Evolutionary conservation across 35 echinoderm and acorn worm genomes (phyloP).

Genomic region (Nesometra sesokonis): DNA sequence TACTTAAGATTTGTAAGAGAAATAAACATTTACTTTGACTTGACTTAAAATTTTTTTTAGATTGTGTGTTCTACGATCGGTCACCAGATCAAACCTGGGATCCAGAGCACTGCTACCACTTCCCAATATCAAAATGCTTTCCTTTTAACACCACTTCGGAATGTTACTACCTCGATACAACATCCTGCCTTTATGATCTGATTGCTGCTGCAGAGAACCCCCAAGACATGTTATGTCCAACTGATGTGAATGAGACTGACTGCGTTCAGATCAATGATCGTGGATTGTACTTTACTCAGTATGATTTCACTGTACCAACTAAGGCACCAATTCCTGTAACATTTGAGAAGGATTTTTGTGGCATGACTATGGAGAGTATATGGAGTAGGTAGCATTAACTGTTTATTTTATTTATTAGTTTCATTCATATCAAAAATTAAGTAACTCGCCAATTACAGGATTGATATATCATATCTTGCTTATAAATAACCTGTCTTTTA

Average conservation of each 20-base stretch:
- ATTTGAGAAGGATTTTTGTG: constrained; percentile 42
- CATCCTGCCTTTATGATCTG: constrained; percentile 30
- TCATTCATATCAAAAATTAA: no score
- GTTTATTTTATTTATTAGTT: no score
- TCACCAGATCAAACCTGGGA: constrained; percentile 74
- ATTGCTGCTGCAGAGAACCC: background rate
- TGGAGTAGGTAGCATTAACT: constrained; percentile 29
- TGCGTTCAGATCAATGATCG: constrained; percentile 64
- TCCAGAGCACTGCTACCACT: constrained; percentile 26
- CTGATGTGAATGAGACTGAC: constrained; percentile 18
- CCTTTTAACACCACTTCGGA: constrained; percentile 52
- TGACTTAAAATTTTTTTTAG: constrained; percentile 1
- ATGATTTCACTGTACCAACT: constrained; percentile 40
- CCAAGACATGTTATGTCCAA: constrained; percentile 12
- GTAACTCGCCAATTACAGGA: no score
- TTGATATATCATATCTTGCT: no score
- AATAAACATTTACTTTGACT: background rate
- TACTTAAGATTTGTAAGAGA: no score
- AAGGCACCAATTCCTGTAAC: background rate
- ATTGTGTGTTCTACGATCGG: constrained; percentile 59
- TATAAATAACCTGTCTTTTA: no score
- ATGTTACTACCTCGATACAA: constrained; percentile 44
- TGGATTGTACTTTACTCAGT: constrained; percentile 38
- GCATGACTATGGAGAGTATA: constrained; percentile 34
- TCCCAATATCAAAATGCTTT: constrained; percentile 33